Percentiles rank a stretch among this genome's conserved stretches.
Conservation (phyloP, 2,888 invertebrate species). For the Carabus problematicus region DNA sequence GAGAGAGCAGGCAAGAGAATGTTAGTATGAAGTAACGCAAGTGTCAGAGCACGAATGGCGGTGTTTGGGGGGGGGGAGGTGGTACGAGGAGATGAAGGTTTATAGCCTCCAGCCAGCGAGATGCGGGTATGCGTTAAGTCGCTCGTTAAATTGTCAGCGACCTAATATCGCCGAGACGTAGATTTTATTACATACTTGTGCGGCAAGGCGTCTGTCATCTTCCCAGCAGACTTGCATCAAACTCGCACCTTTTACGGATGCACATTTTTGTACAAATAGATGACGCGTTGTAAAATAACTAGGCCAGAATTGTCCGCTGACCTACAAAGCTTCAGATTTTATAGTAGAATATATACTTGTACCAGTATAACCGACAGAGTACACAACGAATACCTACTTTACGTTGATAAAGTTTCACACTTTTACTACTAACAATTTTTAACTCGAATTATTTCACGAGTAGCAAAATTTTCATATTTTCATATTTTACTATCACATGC, state of each 20-base stretch:
- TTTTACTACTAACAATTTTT: not conserved
- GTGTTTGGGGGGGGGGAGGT: not conserved
- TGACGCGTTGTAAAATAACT: constrained; percentile 22
- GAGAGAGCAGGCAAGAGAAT: not conserved
- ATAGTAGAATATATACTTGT: not conserved
- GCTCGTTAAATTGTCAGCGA: constrained; percentile 43
- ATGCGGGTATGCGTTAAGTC: constrained; percentile 40
- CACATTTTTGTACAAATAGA: constrained; percentile 30
- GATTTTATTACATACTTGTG: constrained; percentile 41
- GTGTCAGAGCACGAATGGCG: not conserved
- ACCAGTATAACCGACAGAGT: not conserved
- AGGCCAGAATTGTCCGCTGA: constrained; percentile 8
- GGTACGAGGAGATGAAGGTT: constrained; percentile 16
- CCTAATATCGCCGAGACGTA: constrained; percentile 39
- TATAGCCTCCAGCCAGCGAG: constrained; percentile 37
- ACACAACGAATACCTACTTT: not conserved
- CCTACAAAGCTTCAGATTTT: not conserved
- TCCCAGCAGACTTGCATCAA: not conserved
- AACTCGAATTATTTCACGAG: not conserved
- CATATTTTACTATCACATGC: too few species aligned
- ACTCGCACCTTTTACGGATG: constrained; percentile 25
- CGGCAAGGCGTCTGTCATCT: constrained; percentile 29
- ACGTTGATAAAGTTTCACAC: not conserved
- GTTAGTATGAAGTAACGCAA: not conserved
- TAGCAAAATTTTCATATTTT: too few species aligned